Percentiles rank a stretch among this genome's conserved stretches.
Evolutionary conservation across 2,888 invertebrate species (phyloP).

Genomic region (Caenorhabditis sinica): DNA sequence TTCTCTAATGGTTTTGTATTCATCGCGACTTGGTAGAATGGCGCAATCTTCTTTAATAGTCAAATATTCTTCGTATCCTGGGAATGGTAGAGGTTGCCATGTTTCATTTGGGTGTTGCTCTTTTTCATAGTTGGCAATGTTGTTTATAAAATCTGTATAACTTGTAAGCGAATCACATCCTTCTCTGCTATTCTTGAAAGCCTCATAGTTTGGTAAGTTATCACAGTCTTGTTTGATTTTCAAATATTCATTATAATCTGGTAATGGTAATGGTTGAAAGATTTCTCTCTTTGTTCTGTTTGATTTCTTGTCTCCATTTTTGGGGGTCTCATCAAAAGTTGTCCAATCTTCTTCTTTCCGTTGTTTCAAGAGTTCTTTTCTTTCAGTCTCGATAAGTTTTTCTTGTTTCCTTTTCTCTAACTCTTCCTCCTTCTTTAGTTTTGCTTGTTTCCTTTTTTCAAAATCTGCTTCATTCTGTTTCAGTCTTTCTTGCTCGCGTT

Average conservation of each 20-base stretch:
- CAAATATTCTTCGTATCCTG: constrained; percentile 32
- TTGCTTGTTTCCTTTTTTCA: constrained; percentile 43
- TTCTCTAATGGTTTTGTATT: constrained; percentile 30
- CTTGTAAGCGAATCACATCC: constrained; percentile 12
- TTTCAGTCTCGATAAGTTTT: constrained; percentile 21
- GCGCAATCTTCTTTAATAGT: constrained; percentile 19
- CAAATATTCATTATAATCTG: constrained; percentile 41
- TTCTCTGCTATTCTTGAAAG: constrained; percentile 28
- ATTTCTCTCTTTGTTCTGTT: constrained; percentile 47
- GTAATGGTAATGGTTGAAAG: constrained; percentile 36
- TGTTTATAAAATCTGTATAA: constrained; percentile 47
- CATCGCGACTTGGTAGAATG: constrained; percentile 4
- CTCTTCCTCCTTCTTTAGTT: constrained; percentile 19
- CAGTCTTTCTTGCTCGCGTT: constrained; percentile 14
- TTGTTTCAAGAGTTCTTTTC: constrained; percentile 6
- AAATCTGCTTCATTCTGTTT: constrained; percentile 21
- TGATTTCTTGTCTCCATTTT: constrained; percentile 3
- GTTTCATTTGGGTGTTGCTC: constrained; percentile 33
- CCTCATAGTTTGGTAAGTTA: constrained; percentile 38
- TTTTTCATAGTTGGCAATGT: constrained; percentile 49
- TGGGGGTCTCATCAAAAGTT: constrained; percentile 1
- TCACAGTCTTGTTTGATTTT: constrained; percentile 46
- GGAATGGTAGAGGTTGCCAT: constrained; percentile 42
- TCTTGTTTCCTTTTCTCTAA: constrained; percentile 45
- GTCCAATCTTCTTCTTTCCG: constrained; percentile 13